These are phyloP conservation scores for Emydocephalus ijimae DNA, from an alignment of 2,113 vertebrate species.

Conservation along the genomic window DNA sequence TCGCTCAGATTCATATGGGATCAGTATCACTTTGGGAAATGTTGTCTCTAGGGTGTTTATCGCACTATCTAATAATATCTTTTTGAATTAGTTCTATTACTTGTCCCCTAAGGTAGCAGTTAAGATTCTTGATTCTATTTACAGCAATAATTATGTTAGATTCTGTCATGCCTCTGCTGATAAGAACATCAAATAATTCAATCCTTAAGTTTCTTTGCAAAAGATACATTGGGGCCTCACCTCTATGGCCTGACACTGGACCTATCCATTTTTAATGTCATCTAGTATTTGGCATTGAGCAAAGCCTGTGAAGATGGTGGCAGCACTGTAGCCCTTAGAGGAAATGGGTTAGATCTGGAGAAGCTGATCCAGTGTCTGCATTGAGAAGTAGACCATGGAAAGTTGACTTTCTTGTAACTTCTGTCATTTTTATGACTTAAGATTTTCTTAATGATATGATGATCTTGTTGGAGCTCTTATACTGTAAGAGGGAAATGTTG, in stretches of 20 bases:
- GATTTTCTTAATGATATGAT: neutral
- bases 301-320: neutral
- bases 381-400: neutral
- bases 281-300: neutral
- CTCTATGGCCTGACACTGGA: neutral
- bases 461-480: neutral
- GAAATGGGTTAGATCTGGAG: neutral
- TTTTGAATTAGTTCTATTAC: neutral
- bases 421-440: neutral
- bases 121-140: neutral
- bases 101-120: neutral
- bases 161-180: neutral
- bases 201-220: neutral
- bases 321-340: neutral
- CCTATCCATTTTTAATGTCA: neutral
- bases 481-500: neutral
- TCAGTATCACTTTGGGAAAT: neutral
- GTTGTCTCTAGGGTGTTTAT: neutral
- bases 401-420: neutral
- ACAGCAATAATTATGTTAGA: neutral
- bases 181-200: neutral
- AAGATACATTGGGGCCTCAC: neutral
- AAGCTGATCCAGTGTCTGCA: neutral
- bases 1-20: neutral
- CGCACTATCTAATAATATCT: neutral